These are phyloP conservation scores for Spea hammondii DNA, from an alignment of 2,797 vertebrate species.

Conservation along the genomic window DNA sequence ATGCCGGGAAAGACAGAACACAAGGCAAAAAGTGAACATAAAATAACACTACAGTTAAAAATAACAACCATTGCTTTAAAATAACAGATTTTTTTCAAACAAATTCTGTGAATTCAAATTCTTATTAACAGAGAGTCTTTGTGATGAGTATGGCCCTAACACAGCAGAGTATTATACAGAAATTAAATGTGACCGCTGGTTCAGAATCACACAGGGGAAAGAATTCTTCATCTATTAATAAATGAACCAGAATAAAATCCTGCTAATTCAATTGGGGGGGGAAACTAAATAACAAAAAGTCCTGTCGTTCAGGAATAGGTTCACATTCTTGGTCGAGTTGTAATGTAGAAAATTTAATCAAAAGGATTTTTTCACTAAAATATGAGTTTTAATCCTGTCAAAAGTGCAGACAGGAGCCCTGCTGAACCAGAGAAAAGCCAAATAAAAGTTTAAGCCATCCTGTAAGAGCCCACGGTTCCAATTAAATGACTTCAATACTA, in stretches of 20 bases:
- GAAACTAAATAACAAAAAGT: neutral
- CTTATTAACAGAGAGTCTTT: no score
- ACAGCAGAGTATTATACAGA: no score
- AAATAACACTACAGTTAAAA: no score
- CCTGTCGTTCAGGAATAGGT: neutral
- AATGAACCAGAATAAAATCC: neutral
- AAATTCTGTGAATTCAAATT: no score
- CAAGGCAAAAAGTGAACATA: no score
- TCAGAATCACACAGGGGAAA: neutral
- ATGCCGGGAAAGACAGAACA: no score
- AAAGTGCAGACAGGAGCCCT: neutral
- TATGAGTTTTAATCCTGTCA: neutral
- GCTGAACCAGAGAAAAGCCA: neutral
- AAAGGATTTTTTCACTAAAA: neutral
- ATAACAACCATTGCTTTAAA: no score
- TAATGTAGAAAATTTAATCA: neutral
- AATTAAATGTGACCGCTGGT: neutral
- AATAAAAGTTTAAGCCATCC: neutral
- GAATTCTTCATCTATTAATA: neutral
- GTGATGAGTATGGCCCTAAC: no score
- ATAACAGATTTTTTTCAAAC: no score
- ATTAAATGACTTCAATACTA: conserved; percentile 6
- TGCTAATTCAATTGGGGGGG: neutral
- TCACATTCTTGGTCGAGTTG: neutral
- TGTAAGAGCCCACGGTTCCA: neutral